Percentiles rank a stretch among this genome's conserved stretches.
phyloP scores from a whole-genome alignment of 2,113 vertebrate genomes.

The Lamprotornis superbus region DNA sequence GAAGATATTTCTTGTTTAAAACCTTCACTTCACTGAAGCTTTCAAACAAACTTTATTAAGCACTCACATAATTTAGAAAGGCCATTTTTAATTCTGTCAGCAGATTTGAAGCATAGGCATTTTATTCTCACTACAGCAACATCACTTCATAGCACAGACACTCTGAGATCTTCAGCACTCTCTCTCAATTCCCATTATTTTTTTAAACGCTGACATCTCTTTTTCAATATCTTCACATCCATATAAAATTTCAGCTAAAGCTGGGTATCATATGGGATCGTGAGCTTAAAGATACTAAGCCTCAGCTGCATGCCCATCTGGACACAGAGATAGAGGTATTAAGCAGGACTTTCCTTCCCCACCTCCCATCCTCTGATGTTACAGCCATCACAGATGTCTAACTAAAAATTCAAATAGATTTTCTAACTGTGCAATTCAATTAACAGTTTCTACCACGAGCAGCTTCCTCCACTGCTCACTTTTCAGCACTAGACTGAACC shows the following conservation, averaged over 20 bases:
- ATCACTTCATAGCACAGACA: background rate
- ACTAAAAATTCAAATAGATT: background rate
- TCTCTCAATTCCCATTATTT: background rate
- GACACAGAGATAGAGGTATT: conserved; percentile 33
- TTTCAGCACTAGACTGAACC: background rate
- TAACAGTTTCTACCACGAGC: background rate
- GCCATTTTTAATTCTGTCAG: conserved; percentile 23
- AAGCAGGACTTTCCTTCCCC: background rate
- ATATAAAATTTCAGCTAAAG: conserved; percentile 5
- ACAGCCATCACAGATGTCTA: background rate
- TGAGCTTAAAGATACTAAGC: conserved; percentile 31
- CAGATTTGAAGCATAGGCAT: background rate
- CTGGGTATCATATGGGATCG: background rate
- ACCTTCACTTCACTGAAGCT: background rate
- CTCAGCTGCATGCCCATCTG: conserved; percentile 43
- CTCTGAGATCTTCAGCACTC: background rate
- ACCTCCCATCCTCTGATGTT: background rate
- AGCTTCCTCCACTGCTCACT: background rate
- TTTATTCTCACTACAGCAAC: background rate
- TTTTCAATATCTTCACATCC: conserved; percentile 30
- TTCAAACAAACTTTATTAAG: background rate
- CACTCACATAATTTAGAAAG: background rate
- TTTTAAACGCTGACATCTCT: background rate
- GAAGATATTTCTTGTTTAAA: background rate
- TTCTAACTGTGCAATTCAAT: conserved; percentile 20